Evolutionary conservation across 2,113 vertebrate genomes (phyloP), one percentile per base, ranked within the genome.

Genomic region (Stegostoma tigrinum): DNA sequence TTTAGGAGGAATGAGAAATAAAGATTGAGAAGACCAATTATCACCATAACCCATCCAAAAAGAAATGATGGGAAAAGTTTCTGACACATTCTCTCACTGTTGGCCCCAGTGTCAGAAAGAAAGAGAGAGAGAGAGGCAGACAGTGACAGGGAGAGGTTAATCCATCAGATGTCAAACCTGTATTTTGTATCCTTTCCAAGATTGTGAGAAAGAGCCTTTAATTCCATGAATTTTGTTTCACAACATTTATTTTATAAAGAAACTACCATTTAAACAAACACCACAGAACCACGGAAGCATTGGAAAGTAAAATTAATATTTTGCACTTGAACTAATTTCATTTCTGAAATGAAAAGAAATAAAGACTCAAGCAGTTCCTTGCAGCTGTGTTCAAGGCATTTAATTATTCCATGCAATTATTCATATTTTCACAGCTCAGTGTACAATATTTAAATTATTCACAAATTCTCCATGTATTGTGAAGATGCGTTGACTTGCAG

Each of bases 261-360:
- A 87, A 87, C 42, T 52, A 87, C 52, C 23, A 2, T 23, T 87
- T 52, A 87, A 52, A 87, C 85, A 87, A 87, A 87, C 27, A 52
- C 85, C 23, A 48, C 42, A 87, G 85, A 52, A 87, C 48, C 55
- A n/a, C 52, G 19, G 89, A n/a, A 64, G 89, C 52, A 61, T 19
- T 66, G 89, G n/a, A 64, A 91, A 64, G 89, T 91, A 66, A 91
- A 91, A 91, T 91, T 91, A 91, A 64, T 66, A 91, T 27, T 94
- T 67, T 61, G 87, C 87, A 34, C 52, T 90, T 61, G 52, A 90
- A 90, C 87, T 90, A 55, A 90, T 90, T 90, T 61, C 52, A 34
- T 90, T 89, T 90, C n/a, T 90, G 48, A 90, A 61, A 64, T 61
- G 24, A 90, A 90, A 55, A 30, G 52, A 89, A 89, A 61, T 15